Evolutionary conservation across 2,888 invertebrate species (phyloP).

Genomic region (Pemphredon lugubris): DNA sequence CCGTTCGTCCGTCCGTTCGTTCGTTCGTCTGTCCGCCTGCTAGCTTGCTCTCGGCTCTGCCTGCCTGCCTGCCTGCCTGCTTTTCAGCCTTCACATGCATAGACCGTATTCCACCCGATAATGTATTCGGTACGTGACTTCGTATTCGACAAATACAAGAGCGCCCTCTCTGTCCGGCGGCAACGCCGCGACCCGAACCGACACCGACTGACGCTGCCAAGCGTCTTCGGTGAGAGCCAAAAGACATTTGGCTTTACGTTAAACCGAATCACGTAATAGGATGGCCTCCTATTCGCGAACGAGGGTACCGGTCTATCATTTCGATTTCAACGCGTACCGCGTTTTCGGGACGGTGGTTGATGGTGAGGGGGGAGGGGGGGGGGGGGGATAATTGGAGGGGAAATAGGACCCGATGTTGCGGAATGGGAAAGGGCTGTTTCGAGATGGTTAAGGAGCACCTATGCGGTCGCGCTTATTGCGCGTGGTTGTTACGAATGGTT

Average conservation of each 20-base stretch:
- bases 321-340: background rate
- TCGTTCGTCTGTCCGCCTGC: slow-evolving; percentile 61
- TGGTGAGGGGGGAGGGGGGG: background rate
- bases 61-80: slow-evolving; percentile 65
- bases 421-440: no score
- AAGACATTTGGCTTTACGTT: slow-evolving; percentile 49
- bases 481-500: no score
- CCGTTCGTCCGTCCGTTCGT: slow-evolving; percentile 62
- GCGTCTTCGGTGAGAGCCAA: slow-evolving; percentile 46
- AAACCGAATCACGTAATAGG: slow-evolving; percentile 52
- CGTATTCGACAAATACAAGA: slow-evolving; percentile 71
- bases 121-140: slow-evolving; percentile 80
- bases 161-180: slow-evolving; percentile 52
- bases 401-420: no score
- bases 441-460: no score
- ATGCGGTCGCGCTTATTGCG: no score
- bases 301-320: slow-evolving; percentile 18
- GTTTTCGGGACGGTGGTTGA: background rate
- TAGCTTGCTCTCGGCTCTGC: slow-evolving; percentile 65
- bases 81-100: slow-evolving; percentile 74
- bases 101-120: slow-evolving; percentile 73
- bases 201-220: slow-evolving; percentile 38
- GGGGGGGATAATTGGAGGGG: background rate
- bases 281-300: slow-evolving; percentile 17
- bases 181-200: slow-evolving; percentile 40